Conservation (phyloP, 2,113 vertebrate species). For the Rattus norvegicus region DNA sequence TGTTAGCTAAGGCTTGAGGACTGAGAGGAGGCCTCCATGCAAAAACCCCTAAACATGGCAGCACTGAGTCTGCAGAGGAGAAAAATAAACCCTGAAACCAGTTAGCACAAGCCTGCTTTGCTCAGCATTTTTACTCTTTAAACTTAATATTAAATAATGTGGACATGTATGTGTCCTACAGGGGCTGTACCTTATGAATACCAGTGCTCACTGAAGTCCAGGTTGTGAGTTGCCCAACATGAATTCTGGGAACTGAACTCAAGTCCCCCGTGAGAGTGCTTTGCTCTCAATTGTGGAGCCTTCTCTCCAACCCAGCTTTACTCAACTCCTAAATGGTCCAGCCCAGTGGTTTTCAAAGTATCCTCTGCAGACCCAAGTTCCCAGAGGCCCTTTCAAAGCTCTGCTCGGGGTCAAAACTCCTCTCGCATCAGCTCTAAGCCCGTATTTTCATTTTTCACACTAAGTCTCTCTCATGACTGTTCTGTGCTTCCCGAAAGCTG, state of each 20-base stretch:
- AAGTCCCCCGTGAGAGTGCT: not conserved
- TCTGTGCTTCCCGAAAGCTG: not conserved
- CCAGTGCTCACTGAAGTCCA: not conserved
- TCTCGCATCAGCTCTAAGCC: not conserved
- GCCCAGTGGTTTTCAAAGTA: not conserved
- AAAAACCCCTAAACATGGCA: not conserved
- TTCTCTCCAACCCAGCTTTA: not conserved
- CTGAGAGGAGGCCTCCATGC: not conserved
- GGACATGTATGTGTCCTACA: not conserved
- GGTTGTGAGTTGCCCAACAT: not conserved
- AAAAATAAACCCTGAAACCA: not conserved
- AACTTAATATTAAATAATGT: not conserved
- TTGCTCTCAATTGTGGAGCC: not conserved
- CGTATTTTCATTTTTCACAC: not conserved
- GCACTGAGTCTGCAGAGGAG: not conserved
- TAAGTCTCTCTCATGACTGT: not conserved
- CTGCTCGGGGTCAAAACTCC: not conserved
- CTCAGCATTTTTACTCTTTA: not conserved
- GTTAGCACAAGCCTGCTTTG: not conserved
- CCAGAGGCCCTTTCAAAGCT: not conserved
- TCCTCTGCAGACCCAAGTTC: not conserved
- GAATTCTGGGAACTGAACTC: not conserved
- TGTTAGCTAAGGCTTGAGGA: not conserved
- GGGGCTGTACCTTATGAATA: not conserved
- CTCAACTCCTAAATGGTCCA: not conserved